Percentiles rank a stretch among this genome's conserved stretches.
Evolutionary conservation across 2,888 invertebrate species (phyloP).

Genomic region (Myopa testacea): DNA sequence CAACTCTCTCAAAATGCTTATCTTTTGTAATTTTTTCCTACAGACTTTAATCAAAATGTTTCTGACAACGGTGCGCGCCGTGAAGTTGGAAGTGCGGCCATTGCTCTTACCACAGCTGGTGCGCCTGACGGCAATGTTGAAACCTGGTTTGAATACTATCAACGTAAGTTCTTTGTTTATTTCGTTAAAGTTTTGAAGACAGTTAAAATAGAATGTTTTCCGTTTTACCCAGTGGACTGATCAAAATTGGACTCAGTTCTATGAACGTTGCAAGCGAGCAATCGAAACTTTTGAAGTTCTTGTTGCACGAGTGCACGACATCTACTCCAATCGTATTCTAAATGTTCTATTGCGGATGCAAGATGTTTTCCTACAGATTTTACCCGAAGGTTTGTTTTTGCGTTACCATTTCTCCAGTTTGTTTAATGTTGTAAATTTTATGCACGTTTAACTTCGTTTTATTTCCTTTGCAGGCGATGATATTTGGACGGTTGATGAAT

Average conservation of each 20-base stretch:
- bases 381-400: constrained; percentile 75
- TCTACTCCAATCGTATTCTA: constrained; percentile 90
- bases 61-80: constrained; percentile 77
- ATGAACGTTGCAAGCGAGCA: constrained; percentile 79
- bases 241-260: constrained; percentile 82
- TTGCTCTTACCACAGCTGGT: constrained; percentile 89
- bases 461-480: constrained; percentile 73
- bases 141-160: constrained; percentile 83
- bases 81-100: constrained; percentile 90
- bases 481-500: constrained; percentile 89
- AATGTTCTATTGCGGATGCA: constrained; percentile 91
- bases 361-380: constrained; percentile 80
- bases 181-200: not conserved
- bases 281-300: constrained; percentile 84
- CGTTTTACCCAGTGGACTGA: constrained; percentile 78
- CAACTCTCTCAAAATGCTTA: not conserved
- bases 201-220: constrained; percentile 22
- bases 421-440: not conserved
- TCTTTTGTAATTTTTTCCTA: constrained; percentile 9
- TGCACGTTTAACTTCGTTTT: not conserved
- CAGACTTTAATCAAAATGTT: constrained; percentile 85
- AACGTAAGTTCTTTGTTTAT: constrained; percentile 66
- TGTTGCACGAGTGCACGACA: constrained; percentile 85
- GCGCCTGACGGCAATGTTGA: constrained; percentile 82
- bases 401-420: not conserved